Evolutionary conservation across 2,888 invertebrate species (phyloP).

Genomic region (Yponomeuta malinellus): DNA sequence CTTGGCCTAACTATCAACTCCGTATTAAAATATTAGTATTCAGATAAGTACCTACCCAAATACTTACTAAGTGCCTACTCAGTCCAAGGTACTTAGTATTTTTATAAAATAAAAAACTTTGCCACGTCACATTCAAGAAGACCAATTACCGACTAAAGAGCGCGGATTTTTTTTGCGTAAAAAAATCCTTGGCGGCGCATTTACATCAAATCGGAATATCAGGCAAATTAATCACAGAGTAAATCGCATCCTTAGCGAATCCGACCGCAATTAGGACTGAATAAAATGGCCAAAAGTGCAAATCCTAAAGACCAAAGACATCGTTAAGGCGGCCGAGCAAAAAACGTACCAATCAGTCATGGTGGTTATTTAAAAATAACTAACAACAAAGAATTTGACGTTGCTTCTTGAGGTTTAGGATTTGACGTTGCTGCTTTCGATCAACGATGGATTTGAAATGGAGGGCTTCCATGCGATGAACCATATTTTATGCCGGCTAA

Average conservation of each 20-base stretch:
- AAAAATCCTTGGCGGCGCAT: slow-evolving; percentile 18
- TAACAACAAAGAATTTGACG: slow-evolving; percentile 7
- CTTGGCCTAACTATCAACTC: too few relatives aligned
- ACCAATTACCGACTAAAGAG: slow-evolving; percentile 7
- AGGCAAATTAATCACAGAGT: slow-evolving; percentile 58
- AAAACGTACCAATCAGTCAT: slow-evolving; percentile 48
- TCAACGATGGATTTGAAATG: too few relatives aligned
- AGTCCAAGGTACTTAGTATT: too few relatives aligned
- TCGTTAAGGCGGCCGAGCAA: slow-evolving; percentile 47
- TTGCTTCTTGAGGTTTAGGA: not conserved
- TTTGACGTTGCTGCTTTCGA: not conserved
- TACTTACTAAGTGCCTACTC: too few relatives aligned
- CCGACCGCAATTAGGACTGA: slow-evolving; percentile 64
- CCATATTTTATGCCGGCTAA: too few relatives aligned
- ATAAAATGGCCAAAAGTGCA: slow-evolving; percentile 46
- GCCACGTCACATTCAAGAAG: slow-evolving; percentile 11
- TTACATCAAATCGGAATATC: slow-evolving; percentile 36
- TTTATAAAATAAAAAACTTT: not conserved
- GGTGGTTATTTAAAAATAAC: slow-evolving; percentile 24
- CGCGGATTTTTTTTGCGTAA: not conserved
- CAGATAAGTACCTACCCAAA: too few relatives aligned
- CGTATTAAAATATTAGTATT: too few relatives aligned
- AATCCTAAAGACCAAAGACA: slow-evolving; percentile 61
- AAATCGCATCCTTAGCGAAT: slow-evolving; percentile 73
- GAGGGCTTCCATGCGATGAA: too few relatives aligned